These are phyloP conservation scores for Mionectes macconnelli DNA, from an alignment of 2,113 vertebrate species.

Conservation along the genomic window DNA sequence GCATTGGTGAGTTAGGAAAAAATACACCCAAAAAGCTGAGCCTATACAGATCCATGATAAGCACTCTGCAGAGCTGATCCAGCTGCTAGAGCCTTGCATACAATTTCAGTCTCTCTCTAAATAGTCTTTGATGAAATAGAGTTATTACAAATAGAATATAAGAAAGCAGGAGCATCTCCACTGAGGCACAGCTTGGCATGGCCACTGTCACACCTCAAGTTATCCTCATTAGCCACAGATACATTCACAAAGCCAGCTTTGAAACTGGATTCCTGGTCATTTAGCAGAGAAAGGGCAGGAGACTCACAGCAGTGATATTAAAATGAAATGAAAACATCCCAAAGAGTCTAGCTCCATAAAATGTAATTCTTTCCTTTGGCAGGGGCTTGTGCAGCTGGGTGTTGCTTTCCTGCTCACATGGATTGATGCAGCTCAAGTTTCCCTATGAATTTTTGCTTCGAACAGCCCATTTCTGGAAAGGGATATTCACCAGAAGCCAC, in stretches of 20 bases:
- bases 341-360: slow-evolving; percentile 29
- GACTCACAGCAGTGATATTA: background rate
- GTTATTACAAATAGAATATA: background rate
- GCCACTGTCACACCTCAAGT: slow-evolving; percentile 18
- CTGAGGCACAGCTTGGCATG: background rate
- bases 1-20: background rate
- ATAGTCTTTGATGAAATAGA: background rate
- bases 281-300: slow-evolving; percentile 25
- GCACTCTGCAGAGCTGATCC: background rate
- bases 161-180: background rate
- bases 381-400: background rate
- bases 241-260: slow-evolving; percentile 42
- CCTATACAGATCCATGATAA: background rate
- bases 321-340: slow-evolving; percentile 41
- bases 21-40: background rate
- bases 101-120: background rate
- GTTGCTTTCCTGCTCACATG: slow-evolving; percentile 13
- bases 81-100: background rate
- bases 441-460: slow-evolving; percentile 32
- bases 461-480: background rate
- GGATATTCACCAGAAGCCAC: background rate
- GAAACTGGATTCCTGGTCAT: slow-evolving; percentile 13
- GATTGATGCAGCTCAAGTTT: background rate
- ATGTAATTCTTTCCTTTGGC: slow-evolving; percentile 46
- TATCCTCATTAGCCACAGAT: slow-evolving; percentile 46